Evolutionary conservation across 1,140 invertebrate species (phyloP), one percentile per base, ranked within the genome.

Genomic region (Sitobion miscanthi): DNA sequence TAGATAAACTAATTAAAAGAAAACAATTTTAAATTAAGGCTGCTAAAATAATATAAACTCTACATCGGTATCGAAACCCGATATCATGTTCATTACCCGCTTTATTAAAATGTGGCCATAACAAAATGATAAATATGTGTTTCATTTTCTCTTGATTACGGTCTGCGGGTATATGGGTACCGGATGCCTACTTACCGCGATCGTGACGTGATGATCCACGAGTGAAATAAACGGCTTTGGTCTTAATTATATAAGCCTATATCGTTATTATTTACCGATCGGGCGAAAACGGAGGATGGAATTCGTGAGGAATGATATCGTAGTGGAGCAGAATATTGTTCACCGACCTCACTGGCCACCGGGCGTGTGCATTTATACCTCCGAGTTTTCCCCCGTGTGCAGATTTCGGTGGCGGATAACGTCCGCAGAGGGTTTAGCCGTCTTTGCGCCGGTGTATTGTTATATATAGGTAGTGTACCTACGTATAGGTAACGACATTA

Each of bases 401-500:
- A 77, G 62, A 77, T 77, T 77, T 69, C 17, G n/a, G 62, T 6
- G 0, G 2, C 1, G n/a, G 62, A 77, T 77, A n/a, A 77, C 14
- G 62, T 77, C 14, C n/a, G 62, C 30, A 6, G 30, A 77, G n/a
- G 62, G 62, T 20, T 77, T n/a, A 17, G 30, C 62, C 11, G n/a
- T 77, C 62, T 77, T n/a, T n/a, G n/a, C 62, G 14, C n/a, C 14
- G 11, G 62, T 77, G 62, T 77, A 62, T 62, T 62, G 9, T 62
- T 62, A 30, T 62, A 62, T 62, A 62, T 30, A n/a, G 5, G 21
- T 23, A 54, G 21, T 54, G 7, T 17, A 20, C 14, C 52, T 54
- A 77, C 62, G 62, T 77, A n/a, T 77, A n/a, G 62, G 62, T 77
- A 77, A 77, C n/a, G 62, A n/a, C 62, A n/a, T 77, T n/a, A 77